A percentile compares a stretch with the other conserved stretches of the same genome.
Conservation (phyloP, 2,888 invertebrate genomes). For the Luperina testacea region DNA sequence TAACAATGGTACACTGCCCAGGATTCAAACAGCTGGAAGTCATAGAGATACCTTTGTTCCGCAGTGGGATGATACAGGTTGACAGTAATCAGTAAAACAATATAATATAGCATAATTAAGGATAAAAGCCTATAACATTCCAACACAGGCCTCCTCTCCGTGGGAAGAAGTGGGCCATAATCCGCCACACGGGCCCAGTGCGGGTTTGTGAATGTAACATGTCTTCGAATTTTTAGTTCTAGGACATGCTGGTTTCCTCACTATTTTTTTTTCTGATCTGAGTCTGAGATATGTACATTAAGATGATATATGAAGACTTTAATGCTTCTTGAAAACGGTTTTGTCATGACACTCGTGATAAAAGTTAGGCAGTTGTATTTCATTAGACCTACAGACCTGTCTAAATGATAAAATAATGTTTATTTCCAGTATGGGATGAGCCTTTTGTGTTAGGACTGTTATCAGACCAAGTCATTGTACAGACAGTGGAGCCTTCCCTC, state of each 20-base stretch:
- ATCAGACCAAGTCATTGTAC: conserved; percentile 95
- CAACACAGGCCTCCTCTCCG: neutral
- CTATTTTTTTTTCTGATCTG: neutral
- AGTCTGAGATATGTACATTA: neutral
- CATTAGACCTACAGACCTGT: neutral
- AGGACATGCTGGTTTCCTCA: neutral
- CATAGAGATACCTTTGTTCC: neutral
- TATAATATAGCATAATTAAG: neutral
- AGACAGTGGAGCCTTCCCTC: conserved; percentile 94
- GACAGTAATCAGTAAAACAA: neutral
- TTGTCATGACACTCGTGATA: neutral
- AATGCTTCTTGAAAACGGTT: neutral
- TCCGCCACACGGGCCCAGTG: neutral
- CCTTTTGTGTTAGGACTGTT: conserved; percentile 97
- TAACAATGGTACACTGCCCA: neutral
- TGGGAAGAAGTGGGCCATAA: neutral
- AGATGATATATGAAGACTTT: neutral
- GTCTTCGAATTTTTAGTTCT: neutral
- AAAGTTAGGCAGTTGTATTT: conserved; percentile 15
- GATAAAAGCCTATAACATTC: neutral
- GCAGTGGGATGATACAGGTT: neutral
- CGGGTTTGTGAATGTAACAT: neutral
- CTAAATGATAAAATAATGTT: neutral
- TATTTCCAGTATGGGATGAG: conserved; percentile 95
- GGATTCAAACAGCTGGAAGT: neutral